Conservation (phyloP, 2,113 vertebrate species). For the Mobula birostris region DNA sequence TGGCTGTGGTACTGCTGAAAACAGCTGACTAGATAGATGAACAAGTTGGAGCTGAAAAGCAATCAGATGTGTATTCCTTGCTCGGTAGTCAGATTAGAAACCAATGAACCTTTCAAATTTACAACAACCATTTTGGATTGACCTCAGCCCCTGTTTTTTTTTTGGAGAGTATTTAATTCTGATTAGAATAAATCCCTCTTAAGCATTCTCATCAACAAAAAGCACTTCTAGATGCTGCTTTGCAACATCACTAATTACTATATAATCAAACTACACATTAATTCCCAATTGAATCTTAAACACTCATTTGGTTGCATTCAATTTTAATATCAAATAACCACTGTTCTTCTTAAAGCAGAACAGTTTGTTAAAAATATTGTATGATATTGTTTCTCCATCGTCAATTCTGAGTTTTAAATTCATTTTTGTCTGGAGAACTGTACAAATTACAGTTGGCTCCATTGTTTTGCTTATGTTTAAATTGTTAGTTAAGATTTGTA, state of each 20-base stretch:
- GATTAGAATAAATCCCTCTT: conserved; percentile 26
- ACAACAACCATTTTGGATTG: not conserved
- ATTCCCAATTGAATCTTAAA: not conserved
- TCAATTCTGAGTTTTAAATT: not conserved
- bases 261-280: not conserved
- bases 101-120: conserved; percentile 29
- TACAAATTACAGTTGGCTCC: not conserved
- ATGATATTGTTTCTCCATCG: not conserved
- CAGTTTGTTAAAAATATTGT: not conserved
- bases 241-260: not conserved
- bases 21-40: not conserved
- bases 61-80: conserved; percentile 14
- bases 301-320: not conserved
- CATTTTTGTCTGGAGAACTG: not conserved
- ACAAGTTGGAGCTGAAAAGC: not conserved
- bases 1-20: not conserved
- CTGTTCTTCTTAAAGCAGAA: not conserved
- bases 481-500: not conserved
- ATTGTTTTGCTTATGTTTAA: not conserved
- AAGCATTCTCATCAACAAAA: conserved; percentile 8
- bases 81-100: not conserved
- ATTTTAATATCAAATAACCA: not conserved
- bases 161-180: conserved; percentile 22
- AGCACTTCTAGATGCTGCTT: not conserved
- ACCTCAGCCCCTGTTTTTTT: not conserved